These are phyloP conservation scores for Ornithoptera alexandrae DNA, from an alignment of 2,888 invertebrate genomes.

Conservation along the genomic window DNA sequence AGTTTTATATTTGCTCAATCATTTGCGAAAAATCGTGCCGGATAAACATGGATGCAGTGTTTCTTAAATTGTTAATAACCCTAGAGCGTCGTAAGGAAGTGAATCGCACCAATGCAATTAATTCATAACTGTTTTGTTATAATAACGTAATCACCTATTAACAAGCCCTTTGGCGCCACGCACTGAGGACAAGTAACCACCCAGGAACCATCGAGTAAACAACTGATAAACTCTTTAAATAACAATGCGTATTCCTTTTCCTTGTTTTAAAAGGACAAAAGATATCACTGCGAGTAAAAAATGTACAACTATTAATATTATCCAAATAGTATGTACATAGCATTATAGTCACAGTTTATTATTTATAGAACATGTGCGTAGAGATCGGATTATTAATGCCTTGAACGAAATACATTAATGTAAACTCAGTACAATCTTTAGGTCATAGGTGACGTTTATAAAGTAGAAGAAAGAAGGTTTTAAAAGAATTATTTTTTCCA, in stretches of 20 bases:
- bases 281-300: slow-evolving; percentile 1
- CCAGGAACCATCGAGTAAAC: slow-evolving; percentile 13
- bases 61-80: too few species aligned
- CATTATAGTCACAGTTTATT: slow-evolving; percentile 6
- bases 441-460: slow-evolving; percentile 14
- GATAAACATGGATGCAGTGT: too few species aligned
- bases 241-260: slow-evolving; percentile 18
- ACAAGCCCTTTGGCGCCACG: slow-evolving; percentile 12
- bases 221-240: slow-evolving; percentile 19
- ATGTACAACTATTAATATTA: background rate
- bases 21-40: too few species aligned
- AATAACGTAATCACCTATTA: background rate
- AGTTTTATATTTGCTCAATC: too few species aligned
- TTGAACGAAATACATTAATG: slow-evolving; percentile 33
- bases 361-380: slow-evolving; percentile 15
- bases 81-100: too few species aligned
- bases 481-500: too few species aligned
- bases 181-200: slow-evolving; percentile 9
- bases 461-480: too few species aligned
- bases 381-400: slow-evolving; percentile 18
- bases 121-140: too few species aligned
- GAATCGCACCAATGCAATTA: too few species aligned
- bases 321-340: background rate
- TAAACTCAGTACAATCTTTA: slow-evolving; percentile 28
- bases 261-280: slow-evolving; percentile 22